Conservation (phyloP, 1,140 invertebrate species). For the Trichonephila clavata region DNA sequence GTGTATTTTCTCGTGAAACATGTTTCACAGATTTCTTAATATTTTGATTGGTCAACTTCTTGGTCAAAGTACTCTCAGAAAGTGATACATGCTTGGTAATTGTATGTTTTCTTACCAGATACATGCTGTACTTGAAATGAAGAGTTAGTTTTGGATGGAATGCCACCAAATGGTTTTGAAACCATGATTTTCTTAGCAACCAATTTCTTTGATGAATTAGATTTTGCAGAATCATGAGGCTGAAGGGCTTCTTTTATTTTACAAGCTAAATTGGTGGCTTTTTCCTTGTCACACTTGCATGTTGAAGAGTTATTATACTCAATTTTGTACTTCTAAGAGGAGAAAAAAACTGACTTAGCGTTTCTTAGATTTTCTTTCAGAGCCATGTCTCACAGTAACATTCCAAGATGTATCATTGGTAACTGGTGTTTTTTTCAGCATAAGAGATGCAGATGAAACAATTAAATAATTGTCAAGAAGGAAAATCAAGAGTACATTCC, state of each 20-base stretch:
- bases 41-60: not conserved
- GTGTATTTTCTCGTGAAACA: constrained; percentile 37
- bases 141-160: constrained; percentile 12
- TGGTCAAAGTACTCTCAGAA: not conserved
- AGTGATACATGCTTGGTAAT: not conserved
- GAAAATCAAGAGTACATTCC: too few relatives aligned
- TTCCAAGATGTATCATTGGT: not conserved
- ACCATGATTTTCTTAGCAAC: not conserved
- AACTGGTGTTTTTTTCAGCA: not conserved
- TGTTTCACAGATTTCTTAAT: constrained; percentile 13
- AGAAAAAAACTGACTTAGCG: constrained; percentile 64
- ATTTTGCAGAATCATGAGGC: not conserved
- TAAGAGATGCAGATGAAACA: constrained; percentile 36
- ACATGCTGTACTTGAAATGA: not conserved
- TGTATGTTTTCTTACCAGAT: not conserved
- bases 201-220: not conserved
- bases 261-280: not conserved
- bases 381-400: constrained; percentile 47
- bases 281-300: constrained; percentile 54
- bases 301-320: not conserved
- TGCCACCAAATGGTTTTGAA: constrained; percentile 17
- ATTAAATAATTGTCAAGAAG: not conserved
- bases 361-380: constrained; percentile 28
- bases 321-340: constrained; percentile 32
- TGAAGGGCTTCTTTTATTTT: not conserved